Percentiles rank a stretch among this genome's conserved stretches.
Conservation (phyloP, 1,140 invertebrate species). For the Agrypnia vestita region DNA sequence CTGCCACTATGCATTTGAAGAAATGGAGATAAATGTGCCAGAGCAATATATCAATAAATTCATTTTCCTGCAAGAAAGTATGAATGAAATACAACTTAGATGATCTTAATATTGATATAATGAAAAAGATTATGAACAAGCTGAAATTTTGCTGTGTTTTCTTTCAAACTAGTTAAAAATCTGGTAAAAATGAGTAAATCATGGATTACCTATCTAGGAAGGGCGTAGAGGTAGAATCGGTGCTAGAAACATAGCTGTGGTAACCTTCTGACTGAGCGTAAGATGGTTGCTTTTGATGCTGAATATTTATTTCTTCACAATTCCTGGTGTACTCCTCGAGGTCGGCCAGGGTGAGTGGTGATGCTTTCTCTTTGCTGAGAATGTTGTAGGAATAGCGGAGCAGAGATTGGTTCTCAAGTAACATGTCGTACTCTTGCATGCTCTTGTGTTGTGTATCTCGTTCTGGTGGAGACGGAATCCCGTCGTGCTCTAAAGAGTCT, state of each 20-base stretch:
- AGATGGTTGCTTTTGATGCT: conserved; percentile 82
- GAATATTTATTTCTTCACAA: conserved; percentile 73
- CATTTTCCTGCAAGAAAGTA: too few relatives aligned
- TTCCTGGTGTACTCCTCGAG: conserved; percentile 81
- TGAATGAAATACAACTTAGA: too few relatives aligned
- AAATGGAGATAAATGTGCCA: too few relatives aligned
- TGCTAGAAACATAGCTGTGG: conserved; percentile 87
- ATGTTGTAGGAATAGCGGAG: conserved; percentile 45
- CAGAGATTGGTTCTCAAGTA: conserved; percentile 28
- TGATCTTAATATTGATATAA: too few relatives aligned
- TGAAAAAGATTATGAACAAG: too few relatives aligned
- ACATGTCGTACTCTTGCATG: conserved; percentile 43
- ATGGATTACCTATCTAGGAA: conserved; percentile 79
- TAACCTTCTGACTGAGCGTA: conserved; percentile 89
- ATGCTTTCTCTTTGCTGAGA: conserved; percentile 35
- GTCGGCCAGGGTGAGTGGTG: conserved; percentile 76
- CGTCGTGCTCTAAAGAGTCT: conserved; percentile 80
- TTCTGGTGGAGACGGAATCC: conserved; percentile 83
- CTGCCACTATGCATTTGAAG: too few relatives aligned
- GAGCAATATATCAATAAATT: too few relatives aligned
- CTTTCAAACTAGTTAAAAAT: too few relatives aligned
- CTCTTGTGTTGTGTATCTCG: conserved; percentile 69
- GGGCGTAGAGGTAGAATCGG: conserved; percentile 85
- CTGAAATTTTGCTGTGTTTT: too few relatives aligned
- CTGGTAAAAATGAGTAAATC: neutral